Evolutionary conservation across 2,888 invertebrate species (phyloP).

Genomic region (Dasypolia templi): DNA sequence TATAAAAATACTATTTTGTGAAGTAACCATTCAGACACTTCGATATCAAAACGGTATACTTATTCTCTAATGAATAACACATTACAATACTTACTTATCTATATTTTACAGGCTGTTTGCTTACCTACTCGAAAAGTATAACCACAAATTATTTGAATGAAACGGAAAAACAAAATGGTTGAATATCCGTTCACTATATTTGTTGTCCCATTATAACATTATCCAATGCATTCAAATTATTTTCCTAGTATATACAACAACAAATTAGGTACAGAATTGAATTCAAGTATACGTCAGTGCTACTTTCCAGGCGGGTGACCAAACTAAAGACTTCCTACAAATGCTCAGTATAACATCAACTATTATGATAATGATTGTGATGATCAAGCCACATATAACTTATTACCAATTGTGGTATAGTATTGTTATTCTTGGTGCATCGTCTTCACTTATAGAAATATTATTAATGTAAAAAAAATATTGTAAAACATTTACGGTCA

Average conservation of each 20-base stretch:
- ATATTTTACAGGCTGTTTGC: not conserved
- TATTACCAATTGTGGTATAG: no score
- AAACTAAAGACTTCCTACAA: conserved; percentile 34
- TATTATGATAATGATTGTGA: no score
- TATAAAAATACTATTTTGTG: no score
- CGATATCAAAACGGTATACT: not conserved
- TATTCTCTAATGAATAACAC: no score
- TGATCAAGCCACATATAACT: no score
- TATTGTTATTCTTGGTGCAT: no score
- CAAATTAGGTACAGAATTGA: not conserved
- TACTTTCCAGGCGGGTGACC: conserved; percentile 44
- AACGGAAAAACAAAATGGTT: not conserved
- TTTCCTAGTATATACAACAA: not conserved
- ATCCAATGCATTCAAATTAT: not conserved
- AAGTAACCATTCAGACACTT: not conserved
- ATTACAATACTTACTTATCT: not conserved
- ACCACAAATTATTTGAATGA: not conserved
- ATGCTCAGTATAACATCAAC: conserved; percentile 37
- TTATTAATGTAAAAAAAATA: no score
- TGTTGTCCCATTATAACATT: not conserved
- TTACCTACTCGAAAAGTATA: not conserved
- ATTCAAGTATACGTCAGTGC: conserved; percentile 5
- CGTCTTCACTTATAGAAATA: no score
- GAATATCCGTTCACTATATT: not conserved
- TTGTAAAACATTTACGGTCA: no score